Percentiles rank a stretch among this genome's conserved stretches.
Conservation (phyloP, 2,797 vertebrate genomes). For the Gephyroberyx darwinii region DNA sequence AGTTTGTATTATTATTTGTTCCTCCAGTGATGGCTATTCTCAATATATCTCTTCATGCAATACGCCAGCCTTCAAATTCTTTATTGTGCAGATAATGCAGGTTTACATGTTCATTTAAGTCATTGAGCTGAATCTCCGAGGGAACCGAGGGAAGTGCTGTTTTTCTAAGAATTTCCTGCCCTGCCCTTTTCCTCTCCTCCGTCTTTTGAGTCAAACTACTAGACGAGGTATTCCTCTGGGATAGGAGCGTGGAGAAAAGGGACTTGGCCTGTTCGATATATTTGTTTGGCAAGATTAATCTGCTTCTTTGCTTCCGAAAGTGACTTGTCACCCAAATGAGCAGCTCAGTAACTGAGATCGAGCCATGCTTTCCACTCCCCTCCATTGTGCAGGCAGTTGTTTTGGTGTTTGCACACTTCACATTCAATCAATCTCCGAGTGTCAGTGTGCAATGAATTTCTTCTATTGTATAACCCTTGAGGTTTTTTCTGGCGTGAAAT, state of each 20-base stretch:
- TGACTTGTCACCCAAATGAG: constrained; percentile 43
- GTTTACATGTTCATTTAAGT: neutral
- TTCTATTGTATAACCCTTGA: neutral
- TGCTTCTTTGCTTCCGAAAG: constrained; percentile 12
- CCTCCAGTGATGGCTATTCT: neutral
- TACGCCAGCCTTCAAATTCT: neutral
- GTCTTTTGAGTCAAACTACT: constrained; percentile 37
- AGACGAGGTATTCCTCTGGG: constrained; percentile 41
- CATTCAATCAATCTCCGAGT: neutral
- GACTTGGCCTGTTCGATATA: constrained; percentile 23
- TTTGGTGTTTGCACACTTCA: neutral
- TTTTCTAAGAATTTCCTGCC: constrained; percentile 79
- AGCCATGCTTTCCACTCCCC: constrained; percentile 19
- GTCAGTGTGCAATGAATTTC: neutral
- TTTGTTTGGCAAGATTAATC: constrained; percentile 51
- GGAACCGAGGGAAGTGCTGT: constrained; percentile 70
- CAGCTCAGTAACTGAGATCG: constrained; percentile 29
- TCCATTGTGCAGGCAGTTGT: neutral
- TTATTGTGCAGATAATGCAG: neutral
- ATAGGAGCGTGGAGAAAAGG: constrained; percentile 12
- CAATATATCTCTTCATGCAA: neutral
- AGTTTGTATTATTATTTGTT: too few relatives aligned
- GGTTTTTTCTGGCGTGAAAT: neutral
- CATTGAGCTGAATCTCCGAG: constrained; percentile 26
- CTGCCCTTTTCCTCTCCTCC: constrained; percentile 71